phyloP scores from a whole-genome alignment of 2,113 vertebrate species.

The Columba janthina region DNA sequence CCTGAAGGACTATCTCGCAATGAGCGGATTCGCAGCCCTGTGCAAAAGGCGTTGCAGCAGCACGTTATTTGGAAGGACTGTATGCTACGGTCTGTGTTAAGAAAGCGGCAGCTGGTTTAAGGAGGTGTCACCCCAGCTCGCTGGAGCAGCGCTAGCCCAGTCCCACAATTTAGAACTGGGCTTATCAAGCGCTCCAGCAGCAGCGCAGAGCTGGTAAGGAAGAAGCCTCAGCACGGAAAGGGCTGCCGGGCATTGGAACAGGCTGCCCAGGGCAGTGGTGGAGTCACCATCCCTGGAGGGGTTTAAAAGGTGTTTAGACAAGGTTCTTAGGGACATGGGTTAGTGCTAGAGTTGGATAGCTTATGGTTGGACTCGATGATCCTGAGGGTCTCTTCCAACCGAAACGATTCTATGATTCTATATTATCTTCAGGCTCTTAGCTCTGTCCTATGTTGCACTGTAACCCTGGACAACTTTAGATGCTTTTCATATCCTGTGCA shows the following conservation, averaged over 20 bases:
- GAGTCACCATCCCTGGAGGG: no score
- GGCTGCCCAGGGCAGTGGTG: no score
- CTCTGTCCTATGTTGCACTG: neutral
- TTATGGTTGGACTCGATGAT: no score
- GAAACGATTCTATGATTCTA: no score
- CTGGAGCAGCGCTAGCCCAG: neutral
- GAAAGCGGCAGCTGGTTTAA: neutral
- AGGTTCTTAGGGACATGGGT: no score
- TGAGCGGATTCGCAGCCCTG: rapidly evolving
- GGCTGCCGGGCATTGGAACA: no score
- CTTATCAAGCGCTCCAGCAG: neutral
- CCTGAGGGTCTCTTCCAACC: no score
- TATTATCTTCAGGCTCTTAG: neutral
- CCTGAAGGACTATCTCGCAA: neutral
- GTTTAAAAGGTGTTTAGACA: no score
- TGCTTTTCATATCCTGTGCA: neutral
- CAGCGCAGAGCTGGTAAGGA: neutral
- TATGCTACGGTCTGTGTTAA: rapidly evolving
- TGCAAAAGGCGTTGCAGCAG: neutral
- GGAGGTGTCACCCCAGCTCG: neutral
- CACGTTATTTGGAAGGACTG: neutral
- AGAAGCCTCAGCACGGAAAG: neutral
- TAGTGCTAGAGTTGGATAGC: no score
- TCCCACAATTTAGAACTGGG: neutral
- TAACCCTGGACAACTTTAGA: neutral